Evolutionary conservation across 2,113 vertebrate genomes (phyloP), one percentile per base, ranked within the genome.

Genomic region (Holacanthus passer): DNA sequence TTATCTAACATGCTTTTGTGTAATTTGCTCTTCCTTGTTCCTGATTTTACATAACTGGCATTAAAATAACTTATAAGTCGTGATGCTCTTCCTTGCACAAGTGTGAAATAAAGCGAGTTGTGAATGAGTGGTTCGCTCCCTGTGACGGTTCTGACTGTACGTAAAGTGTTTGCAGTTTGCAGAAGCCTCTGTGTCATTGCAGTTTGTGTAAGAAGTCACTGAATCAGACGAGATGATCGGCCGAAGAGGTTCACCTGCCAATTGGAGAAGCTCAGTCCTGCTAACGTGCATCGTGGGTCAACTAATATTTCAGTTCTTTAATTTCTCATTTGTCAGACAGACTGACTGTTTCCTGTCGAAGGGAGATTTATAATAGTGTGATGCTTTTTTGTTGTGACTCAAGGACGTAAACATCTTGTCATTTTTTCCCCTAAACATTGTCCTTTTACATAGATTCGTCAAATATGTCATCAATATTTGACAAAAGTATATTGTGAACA

Each of bases 41-140:
- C n/a, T 27, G 5, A 29, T 24, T 39, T 47, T 66, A 32, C 29
- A 53, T 59, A 45, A 69, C 20, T 67, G 1, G 55, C n/a, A 43
- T 70, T 55, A 58, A 48, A 66, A 56, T 1, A 58, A 47, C 10
- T 12, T 41, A 20, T 14, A 50, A 19, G 22, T 0, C 13, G 4
- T 27, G 43, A 73, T 37, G 20, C 41, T 47, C 4, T 22, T n/a
- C 39, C 7, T 32, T 73, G 35, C 56, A 32, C 8, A 31, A 37
- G 24, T 27, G 20, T 59, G 31, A 39, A 45, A 55, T 55, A 59
- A 82, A 52, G 48, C 41, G 65, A 41, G 32, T 59, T 27, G 45
- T 58, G 55, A 74, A n/a, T 80, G 67, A 77, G 29, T 27, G 32
- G 17, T 62, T 73, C 17, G 72, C 24, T 71, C n/a, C 45, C 31